Conservation (phyloP, 2,888 invertebrate genomes). For the Nomada goodeniana region DNA sequence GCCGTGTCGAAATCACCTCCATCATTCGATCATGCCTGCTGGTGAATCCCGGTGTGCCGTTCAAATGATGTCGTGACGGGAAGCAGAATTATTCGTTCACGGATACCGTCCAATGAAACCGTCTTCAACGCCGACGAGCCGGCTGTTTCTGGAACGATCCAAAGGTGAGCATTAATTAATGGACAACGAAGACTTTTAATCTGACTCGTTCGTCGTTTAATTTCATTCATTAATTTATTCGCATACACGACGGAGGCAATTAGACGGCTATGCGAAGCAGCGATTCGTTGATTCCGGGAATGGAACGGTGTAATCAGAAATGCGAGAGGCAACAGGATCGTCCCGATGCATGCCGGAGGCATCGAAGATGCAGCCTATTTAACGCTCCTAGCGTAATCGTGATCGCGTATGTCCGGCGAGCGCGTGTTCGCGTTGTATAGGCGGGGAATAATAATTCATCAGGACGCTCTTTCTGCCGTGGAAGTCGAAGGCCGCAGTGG, state of each 20-base stretch:
- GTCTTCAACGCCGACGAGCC: not conserved
- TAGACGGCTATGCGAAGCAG: no score
- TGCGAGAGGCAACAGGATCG: not conserved
- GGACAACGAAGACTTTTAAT: no score
- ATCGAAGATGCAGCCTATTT: slow-evolving; percentile 38
- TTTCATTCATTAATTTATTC: not conserved
- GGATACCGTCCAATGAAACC: slow-evolving; percentile 1
- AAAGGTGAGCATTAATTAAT: not conserved
- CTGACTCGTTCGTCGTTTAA: no score
- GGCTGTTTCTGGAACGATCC: not conserved
- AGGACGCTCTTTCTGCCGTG: slow-evolving; percentile 64
- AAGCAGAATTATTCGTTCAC: slow-evolving; percentile 22
- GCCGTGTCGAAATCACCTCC: slow-evolving; percentile 83
- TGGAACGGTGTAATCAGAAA: no score
- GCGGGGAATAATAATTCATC: slow-evolving; percentile 65
- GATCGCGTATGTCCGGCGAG: slow-evolving; percentile 9
- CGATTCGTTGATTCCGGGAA: not conserved
- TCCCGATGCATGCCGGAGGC: not conserved
- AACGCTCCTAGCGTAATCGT: slow-evolving; percentile 48
- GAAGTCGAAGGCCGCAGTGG: slow-evolving; percentile 74
- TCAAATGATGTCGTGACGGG: slow-evolving; percentile 31
- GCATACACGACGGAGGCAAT: no score
- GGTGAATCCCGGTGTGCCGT: slow-evolving; percentile 45
- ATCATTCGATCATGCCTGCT: slow-evolving; percentile 76
- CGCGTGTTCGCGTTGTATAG: slow-evolving; percentile 30